A percentile compares a stretch with the other conserved stretches of the same genome.
phyloP scores from a whole-genome alignment of 1,140 invertebrate genomes.

The Oppia nitens region DNA sequence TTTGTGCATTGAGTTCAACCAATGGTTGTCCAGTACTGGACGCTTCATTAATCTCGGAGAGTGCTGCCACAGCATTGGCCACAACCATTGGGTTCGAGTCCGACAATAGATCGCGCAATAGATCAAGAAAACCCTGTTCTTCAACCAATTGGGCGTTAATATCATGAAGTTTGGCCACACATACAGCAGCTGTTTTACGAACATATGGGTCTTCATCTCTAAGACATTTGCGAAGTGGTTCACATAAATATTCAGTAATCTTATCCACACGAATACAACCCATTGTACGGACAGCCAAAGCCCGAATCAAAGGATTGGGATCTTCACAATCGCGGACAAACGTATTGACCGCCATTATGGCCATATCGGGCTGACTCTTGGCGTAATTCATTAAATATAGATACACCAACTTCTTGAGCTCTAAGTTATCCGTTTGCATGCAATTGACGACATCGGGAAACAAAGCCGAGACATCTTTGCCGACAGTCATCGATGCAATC shows the following conservation, averaged over 20 bases:
- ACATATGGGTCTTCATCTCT: constrained; percentile 99
- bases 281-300: constrained; percentile 97
- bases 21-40: constrained; percentile 77
- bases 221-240: constrained; percentile 92
- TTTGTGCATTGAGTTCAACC: constrained; percentile 91
- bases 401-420: constrained; percentile 98
- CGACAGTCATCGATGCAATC: constrained; percentile 99
- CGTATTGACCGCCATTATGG: constrained; percentile 99
- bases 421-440: constrained; percentile 99
- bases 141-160: constrained; percentile 95
- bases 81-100: constrained; percentile 99
- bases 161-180: constrained; percentile 97
- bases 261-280: constrained; percentile 99
- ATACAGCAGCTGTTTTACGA: constrained; percentile 95
- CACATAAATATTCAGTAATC: constrained; percentile 98
- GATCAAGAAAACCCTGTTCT: constrained; percentile 95
- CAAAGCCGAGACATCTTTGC: constrained; percentile 60
- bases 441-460: constrained; percentile 99
- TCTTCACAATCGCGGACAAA: constrained; percentile 99
- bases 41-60: constrained; percentile 96
- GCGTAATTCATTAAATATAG: constrained; percentile 99
- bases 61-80: constrained; percentile 94
- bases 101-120: constrained; percentile 85
- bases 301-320: constrained; percentile 95
- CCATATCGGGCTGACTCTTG: constrained; percentile 99